phyloP scores from a whole-genome alignment of 2,113 vertebrate genomes.

The Lycocorax pyrrhopterus region DNA sequence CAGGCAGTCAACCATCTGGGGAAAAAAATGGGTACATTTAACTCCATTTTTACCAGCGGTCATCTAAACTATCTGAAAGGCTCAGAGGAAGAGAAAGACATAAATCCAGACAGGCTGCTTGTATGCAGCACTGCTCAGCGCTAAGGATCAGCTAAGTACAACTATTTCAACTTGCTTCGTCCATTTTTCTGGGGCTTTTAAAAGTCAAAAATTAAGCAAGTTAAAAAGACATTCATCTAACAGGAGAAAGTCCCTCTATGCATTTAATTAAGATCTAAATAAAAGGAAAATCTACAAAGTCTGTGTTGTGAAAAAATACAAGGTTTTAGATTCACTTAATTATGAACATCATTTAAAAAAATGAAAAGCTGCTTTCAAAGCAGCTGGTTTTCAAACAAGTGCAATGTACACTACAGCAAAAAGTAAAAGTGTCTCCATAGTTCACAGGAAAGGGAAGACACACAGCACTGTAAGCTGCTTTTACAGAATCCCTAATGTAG shows the following conservation, averaged over 20 bases:
- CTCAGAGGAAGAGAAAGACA: neutral
- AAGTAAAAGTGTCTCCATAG: neutral
- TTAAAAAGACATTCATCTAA: neutral
- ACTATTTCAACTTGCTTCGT: neutral
- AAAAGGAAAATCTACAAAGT: neutral
- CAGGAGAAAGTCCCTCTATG: neutral
- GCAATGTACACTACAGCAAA: neutral
- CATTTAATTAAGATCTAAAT: neutral
- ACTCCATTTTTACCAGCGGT: neutral
- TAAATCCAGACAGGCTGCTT: neutral
- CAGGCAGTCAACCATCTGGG: neutral
- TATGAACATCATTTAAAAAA: neutral
- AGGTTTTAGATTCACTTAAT: neutral
- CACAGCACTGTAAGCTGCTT: neutral
- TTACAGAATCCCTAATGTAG: neutral
- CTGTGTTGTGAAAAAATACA: neutral
- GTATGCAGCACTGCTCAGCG: neutral
- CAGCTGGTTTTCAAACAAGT: neutral
- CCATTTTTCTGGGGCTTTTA: neutral
- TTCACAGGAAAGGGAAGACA: neutral
- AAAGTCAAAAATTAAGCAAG: neutral
- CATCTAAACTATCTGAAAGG: neutral
- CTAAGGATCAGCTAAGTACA: neutral
- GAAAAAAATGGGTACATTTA: neutral
- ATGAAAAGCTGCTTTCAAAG: neutral